A percentile compares a stretch with the other conserved stretches of the same genome.
These are phyloP conservation scores for Triplophysa siluroides DNA, from an alignment of 2,113 vertebrate genomes.

Conservation along the genomic window DNA sequence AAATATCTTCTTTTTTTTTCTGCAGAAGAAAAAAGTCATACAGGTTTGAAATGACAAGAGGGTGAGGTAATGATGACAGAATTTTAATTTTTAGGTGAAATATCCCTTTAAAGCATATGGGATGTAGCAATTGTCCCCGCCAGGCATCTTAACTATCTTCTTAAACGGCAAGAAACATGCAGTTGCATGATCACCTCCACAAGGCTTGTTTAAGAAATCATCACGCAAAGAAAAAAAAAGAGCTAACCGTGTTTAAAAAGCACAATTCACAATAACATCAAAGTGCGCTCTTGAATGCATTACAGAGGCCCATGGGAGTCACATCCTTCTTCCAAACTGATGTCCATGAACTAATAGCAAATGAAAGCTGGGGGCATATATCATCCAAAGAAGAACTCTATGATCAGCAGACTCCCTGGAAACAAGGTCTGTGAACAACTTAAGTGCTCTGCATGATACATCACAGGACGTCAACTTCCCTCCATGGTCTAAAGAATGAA, in stretches of 20 bases:
- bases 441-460: background rate
- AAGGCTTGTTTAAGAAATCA: no score
- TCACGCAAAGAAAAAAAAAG: background rate
- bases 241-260: background rate
- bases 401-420: slow-evolving; percentile 38
- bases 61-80: no score
- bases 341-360: slow-evolving; percentile 63
- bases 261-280: background rate
- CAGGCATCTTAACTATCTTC: background rate
- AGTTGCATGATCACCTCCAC: background rate
- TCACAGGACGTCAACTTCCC: background rate
- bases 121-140: background rate
- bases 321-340: slow-evolving; percentile 54
- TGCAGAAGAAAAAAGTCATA: no score
- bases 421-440: slow-evolving; percentile 6
- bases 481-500: no score
- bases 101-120: no score
- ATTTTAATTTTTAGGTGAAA: no score
- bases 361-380: slow-evolving; percentile 61
- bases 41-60: no score
- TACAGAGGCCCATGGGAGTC: slow-evolving; percentile 19
- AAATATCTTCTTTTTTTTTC: no score
- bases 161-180: no score
- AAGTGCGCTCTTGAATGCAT: background rate
- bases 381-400: slow-evolving; percentile 60